Base-by-base conservation (phyloP, 1,140 invertebrate genomes). In the Drosophila ironensis region DNA sequence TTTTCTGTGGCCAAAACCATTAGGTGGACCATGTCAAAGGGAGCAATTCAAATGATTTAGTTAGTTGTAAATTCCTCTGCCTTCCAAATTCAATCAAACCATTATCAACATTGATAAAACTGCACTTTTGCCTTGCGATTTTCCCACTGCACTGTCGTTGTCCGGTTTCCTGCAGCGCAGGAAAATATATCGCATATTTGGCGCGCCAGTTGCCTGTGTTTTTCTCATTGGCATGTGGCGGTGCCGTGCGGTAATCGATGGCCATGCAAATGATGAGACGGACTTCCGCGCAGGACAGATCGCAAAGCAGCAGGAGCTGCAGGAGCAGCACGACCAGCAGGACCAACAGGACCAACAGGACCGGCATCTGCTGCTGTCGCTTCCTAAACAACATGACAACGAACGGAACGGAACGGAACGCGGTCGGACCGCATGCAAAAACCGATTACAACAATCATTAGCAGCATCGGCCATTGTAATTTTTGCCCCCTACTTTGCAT, bases 131-230 rank as follows among this genome's bases (percentile, higher is more conserved):
- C 3, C 11, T 12, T 12, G 11, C 5, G 1, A 16, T 37, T 11
- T 35, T n/a, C 2, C 14, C 33, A 30, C 12, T 14, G 48, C 14
- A 22, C 4, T 11, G 41, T 27, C 40, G 25, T 25, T 51, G 53
- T 72, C 60, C 53, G 52, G 72, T 42, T 71, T 72, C 63, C 63
- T 82, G 72, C 67, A 60, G 41, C 44, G 48, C 37, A 48, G 57
- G 46, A 78, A 84, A 84, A 84, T 84, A 74, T 84, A 33, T 84
- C 80, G 80, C 80, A 84, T 86, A 84, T 84, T 84, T 84, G 80
- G 78, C 80, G 61, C 59, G 70, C 78, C 77, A 69, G 56, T 84
- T 69, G 78, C 74, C 69, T 57, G 76, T 56, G 60, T 72, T 82
- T 82, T 77, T 74, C 45, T 44, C 45, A 46, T n/a, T 47, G 70